Base-by-base conservation (phyloP, 2,113 vertebrate species). In the Equus przewalskii region DNA sequence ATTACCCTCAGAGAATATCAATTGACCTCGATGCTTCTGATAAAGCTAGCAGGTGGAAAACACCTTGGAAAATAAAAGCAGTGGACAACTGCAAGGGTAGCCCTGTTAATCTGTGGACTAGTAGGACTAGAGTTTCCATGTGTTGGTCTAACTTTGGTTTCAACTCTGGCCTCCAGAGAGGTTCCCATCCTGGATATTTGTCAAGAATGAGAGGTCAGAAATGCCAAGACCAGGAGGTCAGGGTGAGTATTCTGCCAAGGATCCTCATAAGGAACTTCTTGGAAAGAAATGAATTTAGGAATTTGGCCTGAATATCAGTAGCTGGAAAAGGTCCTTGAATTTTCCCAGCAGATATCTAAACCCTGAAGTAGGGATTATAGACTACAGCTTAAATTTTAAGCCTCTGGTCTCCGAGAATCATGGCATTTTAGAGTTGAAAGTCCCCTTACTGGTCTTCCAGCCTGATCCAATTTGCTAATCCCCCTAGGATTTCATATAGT, bases 231-330 rank as follows among this genome's bases (percentile, higher is more conserved):
- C 22, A 56, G 56, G n/a, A 93, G 30, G 12, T 89, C 65, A 86
- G 80, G 5, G 10, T 96, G 49, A 10, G 15, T 88, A 89, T 24
- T 21, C 58, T 82, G 36, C 76, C 60, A 89, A 70, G 28, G 36
- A 89, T 14, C 3, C 73, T 70, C 30, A 85, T 21, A 70, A 69
- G 80, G 33, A 95, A 80, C 58, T 69, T 97, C 49, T 82, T 84
- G 51, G 69, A 84, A 89, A 91, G 44, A 90, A 95, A 46, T 44
- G 0, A 80, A 67, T 80, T 90, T 69, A 96, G 70, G n/a, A 93
- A 93, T 89, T 92, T 96, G 28, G 33, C 51, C 36, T 96, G 44
- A 67, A 76, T 87, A 4, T 80, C 33, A 95, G 44, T 56, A 78
- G 5, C 69, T 95, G n/a, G 44, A 83, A 85, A 69, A 80, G 21